Evolutionary conservation across 2,797 vertebrate species (phyloP).

Genomic region (Hylomyscus alleni): DNA sequence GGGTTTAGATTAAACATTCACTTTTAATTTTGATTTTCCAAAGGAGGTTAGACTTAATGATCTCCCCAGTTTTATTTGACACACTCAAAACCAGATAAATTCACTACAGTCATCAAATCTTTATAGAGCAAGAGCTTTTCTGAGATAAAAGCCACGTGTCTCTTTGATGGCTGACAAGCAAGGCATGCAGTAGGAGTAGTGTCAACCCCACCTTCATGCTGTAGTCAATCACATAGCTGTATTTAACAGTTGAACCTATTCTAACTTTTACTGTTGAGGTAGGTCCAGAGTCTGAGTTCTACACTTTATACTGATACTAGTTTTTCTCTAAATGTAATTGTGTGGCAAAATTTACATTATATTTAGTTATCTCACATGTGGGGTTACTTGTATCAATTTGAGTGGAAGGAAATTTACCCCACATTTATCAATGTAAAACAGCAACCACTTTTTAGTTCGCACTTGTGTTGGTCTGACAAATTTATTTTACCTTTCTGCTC

Average conservation of each 20-base stretch:
- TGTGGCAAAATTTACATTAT: neutral
- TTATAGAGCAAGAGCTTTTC: neutral
- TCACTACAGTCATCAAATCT: neutral
- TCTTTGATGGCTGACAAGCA: neutral
- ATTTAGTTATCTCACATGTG: neutral
- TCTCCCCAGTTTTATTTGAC: neutral
- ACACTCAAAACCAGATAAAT: neutral
- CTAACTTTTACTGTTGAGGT: neutral
- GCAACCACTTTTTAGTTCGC: neutral
- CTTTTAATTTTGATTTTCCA: neutral
- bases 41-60: neutral
- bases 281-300: neutral
- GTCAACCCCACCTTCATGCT: neutral
- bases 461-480: neutral
- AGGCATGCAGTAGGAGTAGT: neutral
- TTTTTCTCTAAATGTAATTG: neutral
- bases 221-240: neutral
- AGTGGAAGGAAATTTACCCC: neutral
- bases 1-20: neutral
- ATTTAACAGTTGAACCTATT: neutral
- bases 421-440: neutral
- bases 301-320: neutral
- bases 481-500: no score
- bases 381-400: neutral
- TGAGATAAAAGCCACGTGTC: neutral